Evolutionary conservation across 2,113 vertebrate genomes (phyloP), one percentile per base, ranked within the genome.

Genomic region (Archocentrus centrarchus): DNA sequence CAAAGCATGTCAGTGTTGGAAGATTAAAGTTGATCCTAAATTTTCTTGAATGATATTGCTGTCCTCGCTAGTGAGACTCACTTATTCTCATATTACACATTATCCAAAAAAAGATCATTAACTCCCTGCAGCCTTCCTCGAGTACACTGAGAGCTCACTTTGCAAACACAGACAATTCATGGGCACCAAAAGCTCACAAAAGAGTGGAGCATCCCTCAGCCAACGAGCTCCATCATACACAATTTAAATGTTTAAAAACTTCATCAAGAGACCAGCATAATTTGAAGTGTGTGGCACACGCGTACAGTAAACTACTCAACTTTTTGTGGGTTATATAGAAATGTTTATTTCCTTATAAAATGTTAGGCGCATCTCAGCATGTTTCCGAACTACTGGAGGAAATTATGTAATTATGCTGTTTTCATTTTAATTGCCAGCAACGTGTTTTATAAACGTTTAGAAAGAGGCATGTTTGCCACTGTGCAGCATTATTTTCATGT

Each of bases 1-100:
- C 9, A 80, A 70, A 64, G 30, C 59, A 44, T 10, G 20, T 27
- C 57, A 63, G 17, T 58, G 5, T 27, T 18, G 41, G 22, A 77
- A 70, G 61, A 75, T 82, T 77, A 59, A 76, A 47, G 79, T 30
- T 77, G 24, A 64, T 66, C 18, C 24, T 64, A n/a, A 85, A 83
- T 35, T 53, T 0, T 24, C 66, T 35, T 62, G 66, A 80, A 44
- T 64, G 27, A 63, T 58, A 53, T 50, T 15, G 17, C 62, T 76
- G 59, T 79, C 37, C 63, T 59, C 6, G 3, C 1, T 60, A 58
- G 6, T 2, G 70, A 80, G 57, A 35, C n/a, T 53, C 57, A 59
- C 55, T 30, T 30, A 70, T 70, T 70, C 44, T 53, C 44, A 53
- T 2, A 61, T 44, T 59, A 32, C 50, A 41, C 50, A 50, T 27